A percentile compares a stretch with the other conserved stretches of the same genome.
Evolutionary conservation across 1,140 invertebrate genomes (phyloP).

Genomic region (Aphis gossypii): DNA sequence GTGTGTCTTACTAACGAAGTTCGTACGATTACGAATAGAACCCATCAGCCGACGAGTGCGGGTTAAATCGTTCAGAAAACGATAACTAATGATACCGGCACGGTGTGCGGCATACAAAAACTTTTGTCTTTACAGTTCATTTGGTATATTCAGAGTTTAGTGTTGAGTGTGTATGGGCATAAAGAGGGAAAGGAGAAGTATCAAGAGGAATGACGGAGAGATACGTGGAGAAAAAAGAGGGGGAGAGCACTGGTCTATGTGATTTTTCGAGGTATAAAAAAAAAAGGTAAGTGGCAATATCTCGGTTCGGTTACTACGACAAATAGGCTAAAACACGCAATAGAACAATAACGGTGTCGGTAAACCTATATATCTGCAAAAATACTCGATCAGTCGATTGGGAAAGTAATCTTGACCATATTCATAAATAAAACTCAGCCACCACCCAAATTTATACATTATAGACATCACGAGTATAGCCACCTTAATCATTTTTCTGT

Average conservation of each 20-base stretch:
- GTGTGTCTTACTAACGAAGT: slow-evolving; percentile 19
- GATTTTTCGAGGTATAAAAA: slow-evolving; percentile 16
- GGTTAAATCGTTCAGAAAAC: slow-evolving; percentile 55
- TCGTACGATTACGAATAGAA: slow-evolving; percentile 8
- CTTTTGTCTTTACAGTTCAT: slow-evolving; percentile 54
- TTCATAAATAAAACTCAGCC: background rate
- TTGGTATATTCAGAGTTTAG: background rate
- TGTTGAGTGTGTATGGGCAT: background rate
- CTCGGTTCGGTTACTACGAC: slow-evolving; percentile 12
- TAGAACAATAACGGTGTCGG: too few species aligned
- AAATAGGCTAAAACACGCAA: background rate
- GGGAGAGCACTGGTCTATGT: background rate
- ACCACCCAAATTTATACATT: background rate
- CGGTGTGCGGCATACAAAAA: background rate
- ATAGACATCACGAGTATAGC: background rate
- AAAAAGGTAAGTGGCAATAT: slow-evolving; percentile 35
- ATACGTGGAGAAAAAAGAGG: background rate
- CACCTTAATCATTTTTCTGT: background rate
- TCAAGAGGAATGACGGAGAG: background rate
- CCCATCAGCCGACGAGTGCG: slow-evolving; percentile 28
- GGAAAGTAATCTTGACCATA: background rate
- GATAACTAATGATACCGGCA: slow-evolving; percentile 30
- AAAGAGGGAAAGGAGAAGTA: background rate
- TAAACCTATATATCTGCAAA: background rate
- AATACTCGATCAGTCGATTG: background rate